phyloP scores from a whole-genome alignment of 2,888 invertebrate genomes.

The Darwinula stevensoni region DNA sequence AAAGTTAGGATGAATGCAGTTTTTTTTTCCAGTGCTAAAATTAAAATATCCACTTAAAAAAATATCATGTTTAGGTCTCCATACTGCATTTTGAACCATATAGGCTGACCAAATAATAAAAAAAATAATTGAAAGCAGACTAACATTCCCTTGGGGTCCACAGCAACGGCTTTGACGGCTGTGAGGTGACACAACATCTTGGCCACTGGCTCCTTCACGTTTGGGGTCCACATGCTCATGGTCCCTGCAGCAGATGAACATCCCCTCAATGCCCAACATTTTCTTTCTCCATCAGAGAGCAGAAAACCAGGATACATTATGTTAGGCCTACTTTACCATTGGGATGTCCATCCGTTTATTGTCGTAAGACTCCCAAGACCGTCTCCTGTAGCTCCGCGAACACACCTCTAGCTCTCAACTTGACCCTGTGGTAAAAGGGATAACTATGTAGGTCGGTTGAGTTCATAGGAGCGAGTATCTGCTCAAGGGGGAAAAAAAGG shows the following conservation, averaged over 20 bases:
- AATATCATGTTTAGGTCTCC: slow-evolving; percentile 6
- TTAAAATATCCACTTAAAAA: no score
- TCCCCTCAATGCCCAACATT: no score
- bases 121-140: slow-evolving; percentile 14
- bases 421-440: no score
- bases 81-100: no score
- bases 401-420: no score
- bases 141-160: slow-evolving; percentile 56
- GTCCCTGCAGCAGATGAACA: slow-evolving; percentile 24
- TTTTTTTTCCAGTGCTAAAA: no score
- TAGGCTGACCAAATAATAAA: slow-evolving; percentile 9
- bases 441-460: no score
- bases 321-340: slow-evolving; percentile 10
- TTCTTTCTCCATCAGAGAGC: neutral
- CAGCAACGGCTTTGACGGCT: slow-evolving; percentile 42
- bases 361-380: no score
- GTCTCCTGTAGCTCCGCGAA: no score
- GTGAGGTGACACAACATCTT: slow-evolving; percentile 71
- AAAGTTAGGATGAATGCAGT: no score
- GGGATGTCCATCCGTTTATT: slow-evolving; percentile 9
- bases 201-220: slow-evolving; percentile 46
- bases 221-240: slow-evolving; percentile 88
- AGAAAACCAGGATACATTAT: neutral
- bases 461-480: no score
- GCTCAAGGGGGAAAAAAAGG: no score